phyloP scores from a whole-genome alignment of 2,113 vertebrate genomes.

The Daphoenositta chrysoptera region DNA sequence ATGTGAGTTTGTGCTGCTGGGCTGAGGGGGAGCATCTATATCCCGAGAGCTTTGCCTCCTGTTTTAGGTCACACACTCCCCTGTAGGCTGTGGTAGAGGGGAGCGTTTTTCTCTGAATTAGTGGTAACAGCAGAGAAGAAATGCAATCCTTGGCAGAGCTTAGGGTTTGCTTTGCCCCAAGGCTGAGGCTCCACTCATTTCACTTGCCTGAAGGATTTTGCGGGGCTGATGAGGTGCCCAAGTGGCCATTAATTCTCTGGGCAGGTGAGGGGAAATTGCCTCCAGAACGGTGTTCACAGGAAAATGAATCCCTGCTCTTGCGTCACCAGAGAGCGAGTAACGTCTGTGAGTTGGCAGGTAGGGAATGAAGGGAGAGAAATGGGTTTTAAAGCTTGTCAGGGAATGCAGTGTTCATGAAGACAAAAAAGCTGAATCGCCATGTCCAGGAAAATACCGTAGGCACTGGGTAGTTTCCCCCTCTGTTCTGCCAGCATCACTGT shows the following conservation, averaged over 20 bases:
- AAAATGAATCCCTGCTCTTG: not conserved
- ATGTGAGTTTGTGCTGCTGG: not conserved
- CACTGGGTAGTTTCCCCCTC: not conserved
- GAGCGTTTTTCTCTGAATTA: not conserved
- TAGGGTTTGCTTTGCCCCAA: not conserved
- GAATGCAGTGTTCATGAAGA: not conserved
- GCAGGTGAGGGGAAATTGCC: not conserved
- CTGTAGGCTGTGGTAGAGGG: not conserved
- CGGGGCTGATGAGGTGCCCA: not conserved
- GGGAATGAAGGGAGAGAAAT: not conserved
- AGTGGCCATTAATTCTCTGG: not conserved
- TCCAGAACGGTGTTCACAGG: not conserved
- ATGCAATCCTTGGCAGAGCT: not conserved
- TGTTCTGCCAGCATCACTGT: not conserved
- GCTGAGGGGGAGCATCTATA: not conserved
- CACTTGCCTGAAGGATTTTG: not conserved
- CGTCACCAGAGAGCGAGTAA: not conserved
- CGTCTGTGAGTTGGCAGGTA: not conserved
- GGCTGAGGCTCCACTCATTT: not conserved
- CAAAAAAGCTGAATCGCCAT: not conserved
- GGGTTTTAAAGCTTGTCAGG: slow-evolving; percentile 10
- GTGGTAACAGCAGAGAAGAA: not conserved
- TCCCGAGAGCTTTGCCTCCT: not conserved
- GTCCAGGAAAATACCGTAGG: not conserved
- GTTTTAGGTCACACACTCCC: not conserved